A percentile compares a stretch with the other conserved stretches of the same genome.
Conservation (phyloP, 2,797 vertebrate genomes). For the Martes flavigula region DNA sequence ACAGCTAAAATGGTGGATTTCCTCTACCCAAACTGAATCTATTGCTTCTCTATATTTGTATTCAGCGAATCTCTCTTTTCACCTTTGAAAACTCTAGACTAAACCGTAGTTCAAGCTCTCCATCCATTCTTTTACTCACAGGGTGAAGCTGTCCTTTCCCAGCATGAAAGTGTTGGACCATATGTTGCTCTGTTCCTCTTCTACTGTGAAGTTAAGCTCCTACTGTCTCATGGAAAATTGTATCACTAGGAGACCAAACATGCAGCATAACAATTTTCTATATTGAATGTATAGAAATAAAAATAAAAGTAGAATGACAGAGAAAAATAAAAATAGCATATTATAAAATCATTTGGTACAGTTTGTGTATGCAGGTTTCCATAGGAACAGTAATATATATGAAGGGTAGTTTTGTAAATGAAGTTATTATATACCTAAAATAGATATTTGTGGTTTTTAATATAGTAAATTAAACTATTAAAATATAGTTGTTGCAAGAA, state of each 20-base stretch:
- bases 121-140: background rate
- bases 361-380: background rate
- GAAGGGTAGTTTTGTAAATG: background rate
- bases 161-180: slow-evolving; percentile 3
- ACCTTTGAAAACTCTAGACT: background rate
- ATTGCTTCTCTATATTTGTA: background rate
- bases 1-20: background rate
- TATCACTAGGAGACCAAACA: slow-evolving; percentile 35
- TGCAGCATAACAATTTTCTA: background rate
- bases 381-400: background rate
- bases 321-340: background rate
- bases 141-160: slow-evolving; percentile 28
- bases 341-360: background rate
- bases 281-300: background rate
- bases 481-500: background rate
- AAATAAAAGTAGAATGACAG: background rate
- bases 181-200: slow-evolving; percentile 36
- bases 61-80: background rate
- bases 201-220: slow-evolving; percentile 38
- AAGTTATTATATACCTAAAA: background rate
- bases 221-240: background rate
- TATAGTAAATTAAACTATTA: background rate
- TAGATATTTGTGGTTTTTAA: background rate
- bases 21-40: background rate
- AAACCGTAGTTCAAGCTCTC: background rate